A percentile compares a stretch with the other conserved stretches of the same genome.
These are phyloP conservation scores for Hirundo rustica DNA, from an alignment of 2,797 vertebrate genomes.

Conservation along the genomic window DNA sequence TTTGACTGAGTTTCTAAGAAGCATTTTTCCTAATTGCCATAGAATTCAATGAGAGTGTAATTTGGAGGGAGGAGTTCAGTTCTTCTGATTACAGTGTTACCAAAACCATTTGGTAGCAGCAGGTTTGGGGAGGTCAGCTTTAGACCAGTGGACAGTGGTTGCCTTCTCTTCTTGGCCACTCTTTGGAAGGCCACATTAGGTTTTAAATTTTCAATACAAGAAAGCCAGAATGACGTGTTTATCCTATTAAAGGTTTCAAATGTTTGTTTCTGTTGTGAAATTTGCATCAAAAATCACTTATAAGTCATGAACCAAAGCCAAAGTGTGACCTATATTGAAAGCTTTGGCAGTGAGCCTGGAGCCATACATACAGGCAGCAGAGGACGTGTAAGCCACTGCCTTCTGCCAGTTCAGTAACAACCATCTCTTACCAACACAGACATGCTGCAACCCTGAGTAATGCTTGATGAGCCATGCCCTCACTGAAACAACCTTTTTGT, in stretches of 20 bases:
- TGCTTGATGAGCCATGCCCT: background rate
- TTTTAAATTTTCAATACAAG: background rate
- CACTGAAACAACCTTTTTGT: background rate
- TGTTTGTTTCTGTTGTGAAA: background rate
- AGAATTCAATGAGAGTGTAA: background rate
- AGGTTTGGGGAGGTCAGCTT: background rate
- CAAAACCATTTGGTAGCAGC: background rate
- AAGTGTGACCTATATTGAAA: background rate
- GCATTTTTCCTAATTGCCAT: background rate
- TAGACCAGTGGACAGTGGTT: background rate
- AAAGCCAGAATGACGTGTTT: background rate
- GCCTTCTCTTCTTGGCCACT: background rate
- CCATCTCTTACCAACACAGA: background rate
- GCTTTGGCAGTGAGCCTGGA: background rate
- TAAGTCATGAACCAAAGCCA: fast-evolving
- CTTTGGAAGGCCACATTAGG: background rate
- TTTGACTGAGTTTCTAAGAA: background rate
- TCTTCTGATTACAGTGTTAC: background rate
- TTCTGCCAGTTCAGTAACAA: background rate
- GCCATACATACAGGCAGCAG: fast-evolving
- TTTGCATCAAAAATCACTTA: background rate
- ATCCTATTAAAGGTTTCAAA: background rate
- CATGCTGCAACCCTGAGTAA: background rate
- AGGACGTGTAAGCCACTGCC: background rate
- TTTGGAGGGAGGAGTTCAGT: background rate